Percentiles rank a stretch among this genome's conserved stretches.
Conservation (phyloP, 30 jellyfish, hydroid and myxozoan genomes). For the Haliclystus octoradiatus region DNA sequence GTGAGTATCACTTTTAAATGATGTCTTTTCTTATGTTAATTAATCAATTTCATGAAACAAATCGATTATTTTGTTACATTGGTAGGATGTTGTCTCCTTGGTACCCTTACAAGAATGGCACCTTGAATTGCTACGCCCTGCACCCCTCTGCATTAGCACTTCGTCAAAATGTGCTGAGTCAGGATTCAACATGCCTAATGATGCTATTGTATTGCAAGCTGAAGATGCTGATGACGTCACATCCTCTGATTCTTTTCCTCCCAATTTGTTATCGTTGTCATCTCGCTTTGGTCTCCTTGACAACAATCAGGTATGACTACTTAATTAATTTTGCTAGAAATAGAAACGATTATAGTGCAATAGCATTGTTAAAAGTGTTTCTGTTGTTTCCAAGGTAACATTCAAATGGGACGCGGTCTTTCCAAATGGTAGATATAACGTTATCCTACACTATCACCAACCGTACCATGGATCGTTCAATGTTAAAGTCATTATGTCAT, state of each 20-base stretch:
- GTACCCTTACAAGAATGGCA: neutral
- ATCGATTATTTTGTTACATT: too few relatives aligned
- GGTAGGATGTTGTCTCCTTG: neutral
- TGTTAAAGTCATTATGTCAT: slow-evolving; percentile 12
- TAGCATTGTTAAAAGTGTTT: too few relatives aligned
- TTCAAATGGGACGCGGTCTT: slow-evolving; percentile 4
- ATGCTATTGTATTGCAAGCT: neutral
- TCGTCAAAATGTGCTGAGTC: neutral
- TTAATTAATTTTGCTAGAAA: too few relatives aligned
- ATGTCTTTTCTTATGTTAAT: neutral
- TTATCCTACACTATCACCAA: slow-evolving; percentile 72
- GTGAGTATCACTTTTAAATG: neutral
- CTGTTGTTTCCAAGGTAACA: neutral
- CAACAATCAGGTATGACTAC: neutral
- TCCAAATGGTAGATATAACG: slow-evolving; percentile 74
- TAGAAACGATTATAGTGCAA: too few relatives aligned
- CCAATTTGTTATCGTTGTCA: neutral
- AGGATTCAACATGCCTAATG: neutral
- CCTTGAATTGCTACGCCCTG: neutral
- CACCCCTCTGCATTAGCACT: neutral
- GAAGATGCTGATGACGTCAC: neutral
- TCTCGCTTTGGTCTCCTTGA: neutral
- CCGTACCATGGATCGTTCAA: slow-evolving; percentile 64
- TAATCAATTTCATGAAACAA: too few relatives aligned
- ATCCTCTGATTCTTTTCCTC: neutral